Conservation (phyloP, 2,113 vertebrate genomes). For the Ophthalmotilapia sp. region DNA sequence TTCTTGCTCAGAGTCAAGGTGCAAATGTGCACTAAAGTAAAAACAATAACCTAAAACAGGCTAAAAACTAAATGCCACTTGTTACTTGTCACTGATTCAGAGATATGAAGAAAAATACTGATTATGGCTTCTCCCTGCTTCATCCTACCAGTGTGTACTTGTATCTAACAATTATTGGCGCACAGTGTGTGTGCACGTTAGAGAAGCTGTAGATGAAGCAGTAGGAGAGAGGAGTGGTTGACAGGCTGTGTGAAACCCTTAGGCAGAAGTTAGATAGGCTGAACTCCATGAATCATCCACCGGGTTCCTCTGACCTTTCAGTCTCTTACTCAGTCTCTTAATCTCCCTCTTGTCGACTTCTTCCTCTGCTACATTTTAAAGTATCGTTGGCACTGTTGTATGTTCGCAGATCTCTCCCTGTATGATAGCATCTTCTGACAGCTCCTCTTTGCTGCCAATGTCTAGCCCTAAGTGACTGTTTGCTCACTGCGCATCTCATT, state of each 20-base stretch:
- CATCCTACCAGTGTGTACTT: neutral
- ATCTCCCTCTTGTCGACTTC: slow-evolving; percentile 29
- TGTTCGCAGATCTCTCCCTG: neutral
- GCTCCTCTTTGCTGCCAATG: neutral
- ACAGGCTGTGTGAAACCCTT: slow-evolving; percentile 20
- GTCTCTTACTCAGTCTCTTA: slow-evolving; percentile 7
- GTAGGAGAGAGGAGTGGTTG: slow-evolving; percentile 3
- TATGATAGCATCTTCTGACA: slow-evolving; percentile 38
- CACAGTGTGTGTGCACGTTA: slow-evolving; percentile 31
- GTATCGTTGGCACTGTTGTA: neutral
- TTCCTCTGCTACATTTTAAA: slow-evolving; percentile 1
- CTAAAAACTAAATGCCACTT: neutral
- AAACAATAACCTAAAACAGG: neutral
- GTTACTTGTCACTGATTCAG: neutral
- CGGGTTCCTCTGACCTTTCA: slow-evolving; percentile 49
- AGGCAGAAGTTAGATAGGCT: slow-evolving; percentile 38
- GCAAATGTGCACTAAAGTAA: neutral
- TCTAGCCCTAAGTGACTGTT: neutral
- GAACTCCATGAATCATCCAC: slow-evolving; percentile 50
- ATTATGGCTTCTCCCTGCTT: neutral
- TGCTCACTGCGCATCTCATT: neutral
- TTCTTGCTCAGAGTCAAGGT: neutral
- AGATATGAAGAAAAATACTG: neutral
- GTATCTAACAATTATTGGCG: neutral
- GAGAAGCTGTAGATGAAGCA: slow-evolving; percentile 1